Conservation (phyloP, 2,797 vertebrate genomes). For the Chromis chromis region DNA sequence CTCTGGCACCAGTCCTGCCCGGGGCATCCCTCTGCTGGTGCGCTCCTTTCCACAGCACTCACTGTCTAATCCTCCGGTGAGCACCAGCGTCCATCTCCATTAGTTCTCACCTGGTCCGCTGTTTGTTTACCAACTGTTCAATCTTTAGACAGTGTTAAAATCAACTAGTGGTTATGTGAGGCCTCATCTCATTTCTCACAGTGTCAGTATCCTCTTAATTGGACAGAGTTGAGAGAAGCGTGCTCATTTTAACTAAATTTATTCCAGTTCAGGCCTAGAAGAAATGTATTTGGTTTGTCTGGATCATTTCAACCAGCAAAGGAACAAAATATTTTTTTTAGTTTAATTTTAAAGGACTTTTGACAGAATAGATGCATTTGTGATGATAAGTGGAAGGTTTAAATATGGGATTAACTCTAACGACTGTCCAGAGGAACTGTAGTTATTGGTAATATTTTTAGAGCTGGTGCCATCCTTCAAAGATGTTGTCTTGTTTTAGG, state of each 20-base stretch:
- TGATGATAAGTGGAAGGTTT: background rate
- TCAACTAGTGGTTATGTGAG: background rate
- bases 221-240: background rate
- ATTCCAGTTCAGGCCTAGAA: too few species aligned
- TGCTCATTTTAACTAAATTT: too few species aligned
- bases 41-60: constrained; percentile 97
- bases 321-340: background rate
- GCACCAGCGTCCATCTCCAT: constrained; percentile 70
- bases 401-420: background rate
- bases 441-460: background rate
- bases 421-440: background rate
- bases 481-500: constrained; percentile 2
- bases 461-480: background rate
- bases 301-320: background rate
- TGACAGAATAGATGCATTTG: background rate
- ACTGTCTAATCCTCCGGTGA: constrained; percentile 96
- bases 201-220: constrained; percentile 2
- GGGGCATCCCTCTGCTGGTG: constrained; percentile 92
- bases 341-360: background rate
- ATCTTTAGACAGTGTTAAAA: constrained; percentile 7
- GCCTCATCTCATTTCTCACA: constrained; percentile 1
- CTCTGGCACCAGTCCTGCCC: constrained; percentile 96
- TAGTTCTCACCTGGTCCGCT: constrained; percentile 12
- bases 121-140: background rate
- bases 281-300: background rate